Base-by-base conservation (phyloP, 2,797 vertebrate genomes). In the Danio tinwini region DNA sequence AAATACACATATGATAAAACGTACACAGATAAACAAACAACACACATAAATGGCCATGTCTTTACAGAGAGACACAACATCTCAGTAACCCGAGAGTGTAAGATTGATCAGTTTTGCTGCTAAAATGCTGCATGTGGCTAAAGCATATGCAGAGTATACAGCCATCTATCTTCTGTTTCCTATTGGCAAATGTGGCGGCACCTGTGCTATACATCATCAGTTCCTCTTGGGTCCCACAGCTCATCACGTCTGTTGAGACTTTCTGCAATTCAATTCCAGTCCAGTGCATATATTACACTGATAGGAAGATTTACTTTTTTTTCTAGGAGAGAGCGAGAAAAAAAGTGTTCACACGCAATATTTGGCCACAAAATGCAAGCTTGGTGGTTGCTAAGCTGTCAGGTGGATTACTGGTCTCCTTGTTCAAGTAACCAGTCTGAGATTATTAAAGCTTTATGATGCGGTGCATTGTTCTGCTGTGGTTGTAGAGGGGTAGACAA, bases 101-200 rank as follows among this genome's bases (percentile, higher is more conserved):
- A 39, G 44, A 49, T 58, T 67, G 5, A 77, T 68, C 3, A 19
- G 16, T 58, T 74, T 40, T 45, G 19, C 13, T 37, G 13, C 19
- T 59, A 9, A 11, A 47, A 19, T 49, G 21, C 50, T 42, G 16
- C 17, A 53, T 78, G 77, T 75, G 63, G 52, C 73, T 82, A 80
- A 87, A 88, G 88, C 87, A 83, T 85, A 89, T 90, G 89, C 85
- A 87, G 89, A 92, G 88, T 86, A 78, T 82, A 73, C 78, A 80
- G 86, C 87, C 89, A 93, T 93, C 92, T 85, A 90, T 93, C 92
- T 93, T 78, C 85, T 90, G 85, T 93, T 90, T 93, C 90, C 92
- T 90, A 86, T 90, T 90, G 91, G 91, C 89, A 29, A 92, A 92
- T 89, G 86, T 88, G 88, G 85, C 81, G 68, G 82, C 14, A 80